Conservation (phyloP, 2,113 vertebrate species). For the Columba janthina region DNA sequence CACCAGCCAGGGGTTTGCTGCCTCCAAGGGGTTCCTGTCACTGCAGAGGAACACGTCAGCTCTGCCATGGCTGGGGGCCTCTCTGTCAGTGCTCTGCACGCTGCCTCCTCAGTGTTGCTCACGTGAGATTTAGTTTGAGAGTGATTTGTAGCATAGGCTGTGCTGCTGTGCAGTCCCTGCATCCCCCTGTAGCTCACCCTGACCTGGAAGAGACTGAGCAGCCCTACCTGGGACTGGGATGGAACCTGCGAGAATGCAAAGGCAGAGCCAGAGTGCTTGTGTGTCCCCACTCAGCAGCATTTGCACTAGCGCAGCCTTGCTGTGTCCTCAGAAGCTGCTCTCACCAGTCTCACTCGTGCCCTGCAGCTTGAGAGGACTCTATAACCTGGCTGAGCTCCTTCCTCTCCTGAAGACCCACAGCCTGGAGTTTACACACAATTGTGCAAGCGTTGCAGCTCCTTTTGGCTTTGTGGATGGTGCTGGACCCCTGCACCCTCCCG, state of each 20-base stretch:
- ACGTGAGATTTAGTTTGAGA: neutral
- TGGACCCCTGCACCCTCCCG: neutral
- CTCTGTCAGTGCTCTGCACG: neutral
- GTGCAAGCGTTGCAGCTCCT: neutral
- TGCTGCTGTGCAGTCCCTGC: conserved; percentile 40
- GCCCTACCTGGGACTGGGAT: neutral
- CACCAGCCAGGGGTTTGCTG: neutral
- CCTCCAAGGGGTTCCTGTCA: neutral
- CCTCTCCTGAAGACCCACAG: neutral
- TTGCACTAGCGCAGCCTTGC: neutral
- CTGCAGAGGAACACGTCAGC: neutral
- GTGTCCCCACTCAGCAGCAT: neutral
- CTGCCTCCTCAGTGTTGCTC: neutral
- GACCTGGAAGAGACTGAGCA: neutral
- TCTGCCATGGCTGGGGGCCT: neutral
- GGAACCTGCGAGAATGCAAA: neutral
- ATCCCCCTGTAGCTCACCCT: neutral
- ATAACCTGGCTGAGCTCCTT: neutral
- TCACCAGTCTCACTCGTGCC: neutral
- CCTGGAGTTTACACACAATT: neutral
- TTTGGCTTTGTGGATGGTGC: neutral
- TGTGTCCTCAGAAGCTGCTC: neutral
- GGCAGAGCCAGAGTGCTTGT: neutral
- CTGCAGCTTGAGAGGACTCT: neutral
- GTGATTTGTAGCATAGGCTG: neutral